A percentile compares a stretch with the other conserved stretches of the same genome.
Evolutionary conservation across 2,113 vertebrate genomes (phyloP).

Genomic region (Prunella himalayana): DNA sequence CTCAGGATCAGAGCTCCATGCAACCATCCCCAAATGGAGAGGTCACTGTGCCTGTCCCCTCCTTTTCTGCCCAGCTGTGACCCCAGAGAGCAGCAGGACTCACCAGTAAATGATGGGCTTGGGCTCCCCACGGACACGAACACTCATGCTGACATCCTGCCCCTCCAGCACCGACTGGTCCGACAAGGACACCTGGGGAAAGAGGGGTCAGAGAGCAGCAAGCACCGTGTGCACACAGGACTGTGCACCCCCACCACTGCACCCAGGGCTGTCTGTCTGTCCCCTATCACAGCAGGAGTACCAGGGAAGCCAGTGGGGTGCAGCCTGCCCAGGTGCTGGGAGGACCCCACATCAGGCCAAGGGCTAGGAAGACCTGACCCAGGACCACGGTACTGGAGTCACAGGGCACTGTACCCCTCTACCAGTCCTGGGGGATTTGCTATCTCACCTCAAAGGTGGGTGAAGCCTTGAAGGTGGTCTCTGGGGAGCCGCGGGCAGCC

Average conservation of each 20-base stretch:
- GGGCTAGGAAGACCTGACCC: neutral
- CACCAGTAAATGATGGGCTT: conserved; percentile 98
- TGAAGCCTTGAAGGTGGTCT: conserved; percentile 84
- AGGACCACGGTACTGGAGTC: neutral
- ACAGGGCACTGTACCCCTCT: neutral
- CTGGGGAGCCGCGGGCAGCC: conserved; percentile 53
- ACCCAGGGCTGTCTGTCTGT: neutral
- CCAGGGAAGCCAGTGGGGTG: neutral
- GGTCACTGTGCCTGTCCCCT: neutral
- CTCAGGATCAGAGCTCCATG: neutral
- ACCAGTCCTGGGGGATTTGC: neutral
- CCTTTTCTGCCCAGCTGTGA: neutral
- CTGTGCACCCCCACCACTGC: neutral
- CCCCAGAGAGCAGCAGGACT: conserved; percentile 1
- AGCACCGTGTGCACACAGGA: neutral
- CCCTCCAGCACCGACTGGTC: conserved; percentile 90
- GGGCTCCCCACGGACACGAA: conserved; percentile 87
- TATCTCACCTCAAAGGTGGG: conserved; percentile 88
- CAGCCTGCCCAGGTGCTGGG: neutral
- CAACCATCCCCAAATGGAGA: neutral
- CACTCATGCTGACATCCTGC: conserved; percentile 89
- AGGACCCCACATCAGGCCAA: neutral
- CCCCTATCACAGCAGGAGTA: neutral
- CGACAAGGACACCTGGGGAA: conserved; percentile 78
- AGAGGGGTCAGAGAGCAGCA: neutral